Base-by-base conservation (phyloP, 2,113 vertebrate genomes). In the Synchiropus splendidus region DNA sequence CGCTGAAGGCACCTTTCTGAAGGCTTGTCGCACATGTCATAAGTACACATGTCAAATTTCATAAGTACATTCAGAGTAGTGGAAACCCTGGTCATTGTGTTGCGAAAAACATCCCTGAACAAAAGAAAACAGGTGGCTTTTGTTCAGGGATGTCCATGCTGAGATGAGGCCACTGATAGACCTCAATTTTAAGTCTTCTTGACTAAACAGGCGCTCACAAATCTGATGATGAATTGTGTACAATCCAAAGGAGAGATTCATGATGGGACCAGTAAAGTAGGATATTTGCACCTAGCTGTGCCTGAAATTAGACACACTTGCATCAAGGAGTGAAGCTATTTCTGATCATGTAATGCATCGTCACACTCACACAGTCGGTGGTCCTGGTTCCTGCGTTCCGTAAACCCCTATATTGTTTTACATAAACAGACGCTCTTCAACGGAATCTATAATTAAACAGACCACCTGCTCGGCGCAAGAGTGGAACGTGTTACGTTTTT, bases 391-490 rank as follows among this genome's bases (percentile, higher is more conserved):
- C 4, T 27, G 4, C 8, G 4, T 27, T 27, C 21, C 12, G 31
- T 51, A 11, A 47, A 55, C 56, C 39, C 56, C 21, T 48, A 55
- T 60, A 59, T 48, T 0, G 41, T 64, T 69, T 51, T 52, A 45
- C 46, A 41, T 46, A 50, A 58, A 45, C 15, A 41, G 61, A 36
- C 11, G 34, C 31, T 43, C 49, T 45, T 42, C 18, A 37, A 17
- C 49, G 18, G 48, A 18, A 35, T 60, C 33, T 39, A 48, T 54
- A 46, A 58, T 64, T 54, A 49, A 39, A 57, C 21, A 27, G 31
- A 59, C 42, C 54, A 13, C 59, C 45, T 39, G 41, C 56, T 42
- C 50, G 21, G 52, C 39, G 36, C 15, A 48, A 21, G 39, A 38
- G 46, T 33, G 47, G 30, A 9, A 48, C 18, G 41, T 52, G 51